These are phyloP conservation scores for Orthosia cruda DNA, from an alignment of 2,888 invertebrate species.

Conservation along the genomic window DNA sequence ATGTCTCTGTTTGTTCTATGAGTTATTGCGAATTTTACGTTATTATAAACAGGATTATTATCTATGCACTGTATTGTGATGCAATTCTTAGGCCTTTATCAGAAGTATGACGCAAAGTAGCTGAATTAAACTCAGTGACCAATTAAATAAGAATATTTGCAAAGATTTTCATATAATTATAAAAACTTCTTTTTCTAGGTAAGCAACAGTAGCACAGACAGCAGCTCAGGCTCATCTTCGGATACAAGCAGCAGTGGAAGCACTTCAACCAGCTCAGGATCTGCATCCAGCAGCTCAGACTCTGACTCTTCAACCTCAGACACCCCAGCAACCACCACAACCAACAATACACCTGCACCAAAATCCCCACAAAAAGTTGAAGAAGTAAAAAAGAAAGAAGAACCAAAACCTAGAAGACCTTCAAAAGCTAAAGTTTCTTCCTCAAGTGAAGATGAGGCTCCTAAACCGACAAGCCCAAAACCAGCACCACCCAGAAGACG, in stretches of 20 bases:
- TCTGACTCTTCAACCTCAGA: slow-evolving; percentile 93
- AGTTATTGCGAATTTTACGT: neutral
- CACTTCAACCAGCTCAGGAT: slow-evolving; percentile 94
- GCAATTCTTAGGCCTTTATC: neutral
- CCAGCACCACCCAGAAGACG: slow-evolving; percentile 88
- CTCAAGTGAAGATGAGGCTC: slow-evolving; percentile 93
- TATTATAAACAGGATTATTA: neutral
- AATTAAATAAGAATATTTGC: no score
- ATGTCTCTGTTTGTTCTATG: neutral
- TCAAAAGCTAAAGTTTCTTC: slow-evolving; percentile 89
- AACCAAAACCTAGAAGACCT: slow-evolving; percentile 80
- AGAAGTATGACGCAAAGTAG: neutral
- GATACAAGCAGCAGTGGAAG: slow-evolving; percentile 94
- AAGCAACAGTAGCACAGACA: slow-evolving; percentile 91
- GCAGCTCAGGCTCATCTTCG: slow-evolving; percentile 93
- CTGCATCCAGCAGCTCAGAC: slow-evolving; percentile 94
- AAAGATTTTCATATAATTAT: no score
- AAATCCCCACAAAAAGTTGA: slow-evolving; percentile 86
- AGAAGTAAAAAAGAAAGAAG: slow-evolving; percentile 84
- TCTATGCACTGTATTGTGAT: neutral
- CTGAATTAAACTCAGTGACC: no score
- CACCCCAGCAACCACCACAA: slow-evolving; percentile 73
- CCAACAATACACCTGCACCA: slow-evolving; percentile 74
- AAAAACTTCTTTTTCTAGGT: slow-evolving; percentile 78
- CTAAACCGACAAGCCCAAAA: slow-evolving; percentile 85